Conservation (phyloP, 1,140 invertebrate species). For the Artemia franciscana region DNA sequence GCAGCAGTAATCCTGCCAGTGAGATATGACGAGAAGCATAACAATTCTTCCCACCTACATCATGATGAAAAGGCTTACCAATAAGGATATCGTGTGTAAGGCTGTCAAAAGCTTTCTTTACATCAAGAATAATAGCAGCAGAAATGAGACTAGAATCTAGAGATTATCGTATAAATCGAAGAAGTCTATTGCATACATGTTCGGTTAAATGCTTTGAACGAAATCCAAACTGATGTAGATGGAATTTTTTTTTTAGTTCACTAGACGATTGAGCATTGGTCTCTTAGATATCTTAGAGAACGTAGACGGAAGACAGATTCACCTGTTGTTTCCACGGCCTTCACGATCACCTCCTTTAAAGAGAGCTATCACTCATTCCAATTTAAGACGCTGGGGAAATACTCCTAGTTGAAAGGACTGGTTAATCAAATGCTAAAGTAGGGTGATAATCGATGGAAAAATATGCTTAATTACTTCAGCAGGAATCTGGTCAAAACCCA, state of each 20-base stretch:
- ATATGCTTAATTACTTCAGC: neutral
- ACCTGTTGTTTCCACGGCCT: no score
- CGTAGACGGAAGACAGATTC: no score
- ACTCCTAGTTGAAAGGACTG: neutral
- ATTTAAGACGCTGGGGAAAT: neutral
- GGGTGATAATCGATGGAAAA: neutral
- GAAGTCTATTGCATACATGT: neutral
- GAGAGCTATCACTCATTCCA: neutral
- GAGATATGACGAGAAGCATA: neutral
- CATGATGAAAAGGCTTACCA: neutral
- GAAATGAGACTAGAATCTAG: neutral
- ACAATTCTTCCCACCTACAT: neutral
- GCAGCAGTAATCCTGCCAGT: neutral
- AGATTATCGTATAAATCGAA: neutral
- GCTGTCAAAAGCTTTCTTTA: neutral
- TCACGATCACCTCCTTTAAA: no score
- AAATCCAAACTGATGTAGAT: no score
- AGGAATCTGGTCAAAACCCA: neutral
- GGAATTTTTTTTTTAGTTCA: no score
- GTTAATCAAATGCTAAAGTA: neutral
- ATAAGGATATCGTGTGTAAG: neutral
- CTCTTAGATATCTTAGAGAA: no score
- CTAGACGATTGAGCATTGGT: no score
- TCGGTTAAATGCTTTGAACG: no score
- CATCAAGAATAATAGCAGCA: neutral